These are phyloP conservation scores for Ophraella communa DNA, from an alignment of 2,888 invertebrate genomes.

Conservation along the genomic window DNA sequence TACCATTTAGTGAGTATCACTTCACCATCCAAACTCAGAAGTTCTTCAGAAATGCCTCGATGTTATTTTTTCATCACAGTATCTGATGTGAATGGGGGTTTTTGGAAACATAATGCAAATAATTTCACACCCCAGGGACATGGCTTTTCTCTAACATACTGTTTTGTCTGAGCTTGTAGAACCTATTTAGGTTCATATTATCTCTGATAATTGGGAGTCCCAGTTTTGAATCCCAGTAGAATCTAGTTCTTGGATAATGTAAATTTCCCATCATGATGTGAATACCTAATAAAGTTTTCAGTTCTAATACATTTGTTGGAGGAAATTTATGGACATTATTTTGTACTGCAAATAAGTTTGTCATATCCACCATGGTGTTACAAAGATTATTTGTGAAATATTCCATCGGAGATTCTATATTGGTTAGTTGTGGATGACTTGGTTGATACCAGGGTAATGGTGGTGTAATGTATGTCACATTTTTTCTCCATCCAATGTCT, in stretches of 20 bases:
- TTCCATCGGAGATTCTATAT: not conserved
- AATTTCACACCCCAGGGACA: not conserved
- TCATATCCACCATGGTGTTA: not conserved
- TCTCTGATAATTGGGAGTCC: not conserved
- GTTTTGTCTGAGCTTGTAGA: not conserved
- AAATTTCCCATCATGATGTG: not conserved
- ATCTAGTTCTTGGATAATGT: not conserved
- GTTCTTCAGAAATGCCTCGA: not conserved
- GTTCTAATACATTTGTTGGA: not conserved
- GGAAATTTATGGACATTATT: not conserved
- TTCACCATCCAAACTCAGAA: not conserved
- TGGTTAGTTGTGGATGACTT: no score
- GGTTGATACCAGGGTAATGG: not conserved
- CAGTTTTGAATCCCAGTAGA: constrained; percentile 4
- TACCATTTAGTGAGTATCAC: no score
- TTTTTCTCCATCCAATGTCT: no score
- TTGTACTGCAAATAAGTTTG: not conserved
- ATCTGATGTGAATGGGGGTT: not conserved
- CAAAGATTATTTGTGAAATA: not conserved
- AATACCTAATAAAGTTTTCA: not conserved
- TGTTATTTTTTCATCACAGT: not conserved
- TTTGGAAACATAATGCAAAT: not conserved
- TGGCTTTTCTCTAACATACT: not conserved
- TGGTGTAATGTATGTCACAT: no score
- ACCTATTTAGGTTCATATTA: not conserved